phyloP scores from a whole-genome alignment of 2,113 vertebrate genomes.

The Colaptes auratus region DNA sequence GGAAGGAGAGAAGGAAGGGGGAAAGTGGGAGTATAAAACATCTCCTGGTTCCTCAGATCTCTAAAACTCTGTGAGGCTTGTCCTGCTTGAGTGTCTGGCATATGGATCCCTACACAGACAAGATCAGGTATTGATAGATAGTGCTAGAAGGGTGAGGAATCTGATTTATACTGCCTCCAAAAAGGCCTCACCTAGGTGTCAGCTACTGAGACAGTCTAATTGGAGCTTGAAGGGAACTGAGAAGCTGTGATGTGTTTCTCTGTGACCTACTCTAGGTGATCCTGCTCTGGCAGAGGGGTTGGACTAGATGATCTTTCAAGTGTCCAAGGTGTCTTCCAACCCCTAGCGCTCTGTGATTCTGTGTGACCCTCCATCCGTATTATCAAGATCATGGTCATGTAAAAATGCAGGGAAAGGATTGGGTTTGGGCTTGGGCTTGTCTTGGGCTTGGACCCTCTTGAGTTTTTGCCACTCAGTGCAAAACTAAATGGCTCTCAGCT shows the following conservation, averaged over 20 bases:
- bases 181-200: background rate
- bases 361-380: background rate
- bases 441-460: background rate
- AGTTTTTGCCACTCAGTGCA: background rate
- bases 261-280: too few species aligned
- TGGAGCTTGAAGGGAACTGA: background rate
- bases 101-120: background rate
- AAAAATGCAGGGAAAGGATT: background rate
- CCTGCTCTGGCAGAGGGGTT: too few species aligned
- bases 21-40: background rate
- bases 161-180: background rate
- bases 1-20: background rate
- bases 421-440: too few species aligned
- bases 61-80: background rate
- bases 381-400: background rate
- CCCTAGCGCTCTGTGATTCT: too few species aligned
- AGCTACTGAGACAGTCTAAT: background rate
- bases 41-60: background rate
- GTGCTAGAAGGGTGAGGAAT: background rate
- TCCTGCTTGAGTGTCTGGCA: background rate
- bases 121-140: background rate
- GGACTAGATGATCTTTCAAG: too few species aligned
- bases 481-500: background rate
- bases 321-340: too few species aligned
- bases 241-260: background rate